These are phyloP conservation scores for Lasioglossum albipes DNA, from an alignment of 1,140 invertebrate species.

Conservation along the genomic window DNA sequence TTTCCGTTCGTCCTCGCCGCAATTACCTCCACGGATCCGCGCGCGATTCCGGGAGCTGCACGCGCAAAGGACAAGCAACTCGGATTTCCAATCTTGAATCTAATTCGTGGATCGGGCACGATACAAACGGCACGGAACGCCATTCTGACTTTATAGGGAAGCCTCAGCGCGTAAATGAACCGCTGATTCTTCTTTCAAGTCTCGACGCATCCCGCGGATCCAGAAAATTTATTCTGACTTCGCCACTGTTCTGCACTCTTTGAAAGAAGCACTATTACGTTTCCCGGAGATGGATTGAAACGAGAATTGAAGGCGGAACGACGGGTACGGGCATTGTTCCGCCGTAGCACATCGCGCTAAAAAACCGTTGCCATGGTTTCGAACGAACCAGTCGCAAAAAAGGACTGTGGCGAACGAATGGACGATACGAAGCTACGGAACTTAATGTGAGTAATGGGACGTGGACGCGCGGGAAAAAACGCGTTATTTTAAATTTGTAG, in stretches of 20 bases:
- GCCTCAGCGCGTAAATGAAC: not conserved
- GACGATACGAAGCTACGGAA: no score
- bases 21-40: no score
- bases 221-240: constrained; percentile 1
- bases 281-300: no score
- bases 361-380: no score
- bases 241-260: not conserved
- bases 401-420: no score
- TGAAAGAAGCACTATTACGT: not conserved
- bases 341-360: no score
- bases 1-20: constrained; percentile 10
- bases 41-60: not conserved
- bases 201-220: not conserved
- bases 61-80: constrained; percentile 12
- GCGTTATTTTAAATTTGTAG: no score
- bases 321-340: no score
- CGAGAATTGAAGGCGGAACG: no score
- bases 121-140: not conserved
- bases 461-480: no score
- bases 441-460: no score
- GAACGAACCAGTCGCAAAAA: no score
- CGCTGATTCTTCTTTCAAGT: constrained; percentile 3
- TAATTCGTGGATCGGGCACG: not conserved
- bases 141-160: not conserved
- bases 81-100: constrained; percentile 31